Evolutionary conservation across 2,113 vertebrate genomes (phyloP), one percentile per base, ranked within the genome.

Genomic region (Corydoras sp.): DNA sequence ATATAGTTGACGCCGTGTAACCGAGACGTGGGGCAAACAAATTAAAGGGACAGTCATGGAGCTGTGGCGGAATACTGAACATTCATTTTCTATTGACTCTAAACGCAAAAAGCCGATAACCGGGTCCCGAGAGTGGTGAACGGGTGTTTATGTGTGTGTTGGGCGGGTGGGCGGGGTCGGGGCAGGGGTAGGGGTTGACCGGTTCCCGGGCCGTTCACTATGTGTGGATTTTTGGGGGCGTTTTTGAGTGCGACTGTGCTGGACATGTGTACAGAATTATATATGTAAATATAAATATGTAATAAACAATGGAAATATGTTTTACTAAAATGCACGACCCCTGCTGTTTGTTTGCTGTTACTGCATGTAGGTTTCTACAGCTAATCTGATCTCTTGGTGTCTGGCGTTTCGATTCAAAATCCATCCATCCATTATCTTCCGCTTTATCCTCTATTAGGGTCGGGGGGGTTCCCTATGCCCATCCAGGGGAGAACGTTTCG

Each of bases 241-340:
- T 68, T 68, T 63, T 76, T 63, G 14, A 14, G 64, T 65, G 13
- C 71, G 56, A 56, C 70, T 74, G 72, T 64, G 74, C 49, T 69
- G 72, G 62, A 65, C 77, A 72, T 71, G 32, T 80, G 79, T 77
- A 80, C 63, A 80, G 71, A 79, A 60, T 55, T 74, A 73, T 79
- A 77, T 58, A 69, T 69, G 54, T 71, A 74, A 74, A 78, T 77
- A 77, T 76, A 76, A 75, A 75, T 77, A 77, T 77, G 74, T 76
- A 80, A 69, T 80, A 80, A 80, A 80, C 75, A 77, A 72, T 75
- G 68, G 73, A 79, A 54, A 68, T 63, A 79, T 79, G 73, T 76
- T 79, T 79, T 71, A 30, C 70, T 72, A 69, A 69, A 56, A 50
- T 35, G 18, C 18, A 24, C 14, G 9, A 48, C 2, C n/a, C 32